Evolutionary conservation across 1,140 invertebrate genomes (phyloP), one percentile per base, ranked within the genome.

Genomic region (Xylocopa sonorina): DNA sequence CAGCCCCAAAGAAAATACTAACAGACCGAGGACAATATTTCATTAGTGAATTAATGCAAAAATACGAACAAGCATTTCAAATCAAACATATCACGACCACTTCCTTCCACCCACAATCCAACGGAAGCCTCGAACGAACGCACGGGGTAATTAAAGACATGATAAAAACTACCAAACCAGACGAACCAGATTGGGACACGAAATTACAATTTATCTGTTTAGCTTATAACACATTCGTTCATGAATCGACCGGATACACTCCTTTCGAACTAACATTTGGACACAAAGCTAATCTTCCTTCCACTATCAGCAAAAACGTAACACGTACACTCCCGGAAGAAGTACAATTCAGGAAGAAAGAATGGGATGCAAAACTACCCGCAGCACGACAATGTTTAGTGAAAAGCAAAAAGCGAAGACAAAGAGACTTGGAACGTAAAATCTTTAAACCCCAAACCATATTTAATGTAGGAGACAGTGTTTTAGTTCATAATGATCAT

Each of bases 71-170:
- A 83, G 43, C 86, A 46, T 83, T 87, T 38, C 71, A 71, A 69
- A 88, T 87, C n/a, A 74, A 82, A 57, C 82, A 89, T 46, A 75
- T 88, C 24, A 79, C 75, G 32, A 85, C 85, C 10, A 86, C 84
- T n/a, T 46, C 69, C 16, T 88, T 85, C 62, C 87, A 87, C 32
- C 89, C 86, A n/a, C 71, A 86, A 75, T 73, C 69, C 21, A 88
- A 89, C 32, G 84, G 85, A 27, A 50, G 66, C 12, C 24, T 90
- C 62, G 88, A 88, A 84, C 71, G 88, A 58, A 72, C 74, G n/a
- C 83, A 89, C 77, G 34, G 67, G 27, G 73, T 82, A 12, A 41
- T 89, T 24, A 72, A 51, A 24, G 82, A 87, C 24, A 87, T 67
- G 9, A 3, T 55, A 1, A 55, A 27, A 55, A 1, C 51, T 1